Base-by-base conservation (phyloP, 2,113 vertebrate species). In the Tetrax tetrax region DNA sequence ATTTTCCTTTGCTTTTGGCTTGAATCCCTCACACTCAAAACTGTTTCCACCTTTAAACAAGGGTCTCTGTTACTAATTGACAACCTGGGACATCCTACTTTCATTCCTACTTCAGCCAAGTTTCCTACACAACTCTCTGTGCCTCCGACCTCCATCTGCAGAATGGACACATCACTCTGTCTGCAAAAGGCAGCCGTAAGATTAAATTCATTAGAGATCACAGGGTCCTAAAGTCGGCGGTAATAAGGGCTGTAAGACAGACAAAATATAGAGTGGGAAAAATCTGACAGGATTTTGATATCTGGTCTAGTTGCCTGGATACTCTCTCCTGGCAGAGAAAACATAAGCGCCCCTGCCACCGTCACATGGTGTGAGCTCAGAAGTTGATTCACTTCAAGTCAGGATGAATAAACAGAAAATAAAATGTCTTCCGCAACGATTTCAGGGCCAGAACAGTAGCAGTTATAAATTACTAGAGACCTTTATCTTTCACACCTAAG, bases 261-360 rank as follows among this genome's bases (percentile, higher is more conserved):
- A 47, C 85, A 93, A 96, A 96, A 94, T 94, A 95, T 78, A 77
- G 92, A 74, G 78, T 91, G 92, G 78, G 87, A 35, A 76, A 91
- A 96, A 95, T 76, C 85, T 85, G 92, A 83, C 92, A 83, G 77
- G 87, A 87, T 87, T 90, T 85, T 88, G 89, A 77, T 94, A 93
- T 95, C 92, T 90, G 85, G 82, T 95, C 92, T 96, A 96, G 96
- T 97, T 97, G 95, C 96, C 82, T 96, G 93, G 95, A 96, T 97
- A 96, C 95, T 88, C 87, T 93, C 57, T 94, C 17, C 85, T 95
- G 87, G 95, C 95, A 95, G 61, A 51, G 82, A 72, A 61, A 95
- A 83, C 82, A 94, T 91, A 69, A 17, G 82, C 50, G 19, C 90
- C 90, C 69, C 74, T 71, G 59, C 90, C 87, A 66, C 75, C 19